A percentile compares a stretch with the other conserved stretches of the same genome.
phyloP scores from a whole-genome alignment of 2,888 invertebrate species.

The Imbricaverruca yamaguchii region DNA sequence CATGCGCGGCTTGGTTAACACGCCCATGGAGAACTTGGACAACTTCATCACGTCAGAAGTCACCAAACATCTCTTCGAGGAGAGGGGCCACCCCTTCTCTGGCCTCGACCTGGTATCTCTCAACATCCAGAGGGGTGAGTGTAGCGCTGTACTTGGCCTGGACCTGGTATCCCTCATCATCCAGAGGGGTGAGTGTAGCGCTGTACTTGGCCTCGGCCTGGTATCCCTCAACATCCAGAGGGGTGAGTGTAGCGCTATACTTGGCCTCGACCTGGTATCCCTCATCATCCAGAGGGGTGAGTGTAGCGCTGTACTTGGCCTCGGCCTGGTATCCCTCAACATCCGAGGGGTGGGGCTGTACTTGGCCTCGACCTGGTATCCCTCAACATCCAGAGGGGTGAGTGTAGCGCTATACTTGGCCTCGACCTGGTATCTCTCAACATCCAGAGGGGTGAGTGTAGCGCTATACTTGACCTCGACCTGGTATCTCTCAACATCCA shows the following conservation, averaged over 20 bases:
- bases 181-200: too few relatives aligned
- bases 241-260: too few relatives aligned
- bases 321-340: constrained; percentile 36
- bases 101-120: constrained; percentile 36
- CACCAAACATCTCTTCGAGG: constrained; percentile 35
- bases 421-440: constrained; percentile 36
- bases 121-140: constrained; percentile 35
- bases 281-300: too few relatives aligned
- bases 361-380: constrained; percentile 35
- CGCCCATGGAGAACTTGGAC: constrained; percentile 47
- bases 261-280: too few relatives aligned
- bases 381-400: constrained; percentile 36
- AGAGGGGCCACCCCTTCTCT: constrained; percentile 37
- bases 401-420: constrained; percentile 24
- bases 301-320: too few relatives aligned
- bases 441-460: constrained; percentile 34
- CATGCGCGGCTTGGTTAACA: constrained; percentile 43
- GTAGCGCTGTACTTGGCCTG: too few relatives aligned
- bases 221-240: too few relatives aligned
- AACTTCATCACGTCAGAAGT: constrained; percentile 44
- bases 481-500: constrained; percentile 36
- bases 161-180: background rate
- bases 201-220: too few relatives aligned
- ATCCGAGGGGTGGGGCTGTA: constrained; percentile 33
- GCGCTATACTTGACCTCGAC: constrained; percentile 33